A percentile compares a stretch with the other conserved stretches of the same genome.
Conservation (phyloP, 2,888 invertebrate genomes). For the Caenorhabditis sulstoni region DNA sequence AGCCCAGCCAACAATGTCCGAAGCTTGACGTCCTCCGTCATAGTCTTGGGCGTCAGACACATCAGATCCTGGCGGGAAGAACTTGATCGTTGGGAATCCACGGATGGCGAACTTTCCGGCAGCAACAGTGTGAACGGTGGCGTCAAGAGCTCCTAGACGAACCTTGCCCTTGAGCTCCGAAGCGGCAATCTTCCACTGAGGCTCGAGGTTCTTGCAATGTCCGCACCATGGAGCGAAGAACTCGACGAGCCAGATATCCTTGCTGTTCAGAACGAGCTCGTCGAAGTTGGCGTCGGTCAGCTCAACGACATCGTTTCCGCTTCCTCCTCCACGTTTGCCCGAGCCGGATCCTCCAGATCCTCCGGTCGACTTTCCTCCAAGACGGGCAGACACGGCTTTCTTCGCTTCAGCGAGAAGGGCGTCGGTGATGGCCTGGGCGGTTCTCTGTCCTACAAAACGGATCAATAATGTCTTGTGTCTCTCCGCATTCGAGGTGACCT, state of each 20-base stretch:
- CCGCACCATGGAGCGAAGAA: conserved; percentile 94
- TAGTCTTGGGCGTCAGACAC: conserved; percentile 86
- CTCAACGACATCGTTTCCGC: conserved; percentile 87
- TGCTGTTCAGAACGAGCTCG: conserved; percentile 90
- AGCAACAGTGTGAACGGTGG: conserved; percentile 90
- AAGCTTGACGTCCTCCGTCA: conserved; percentile 91
- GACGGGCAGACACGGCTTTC: conserved; percentile 82
- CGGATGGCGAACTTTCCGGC: conserved; percentile 89
- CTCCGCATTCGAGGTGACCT: conserved; percentile 20
- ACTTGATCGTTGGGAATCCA: conserved; percentile 96
- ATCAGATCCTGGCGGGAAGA: conserved; percentile 84
- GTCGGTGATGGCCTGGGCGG: conserved; percentile 90
- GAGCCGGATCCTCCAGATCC: conserved; percentile 45
- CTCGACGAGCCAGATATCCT: conserved; percentile 97
- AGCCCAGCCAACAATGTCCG: conserved; percentile 93
- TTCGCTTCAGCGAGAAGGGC: conserved; percentile 88
- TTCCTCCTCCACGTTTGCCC: conserved; percentile 66
- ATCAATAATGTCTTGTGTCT: conserved; percentile 7
- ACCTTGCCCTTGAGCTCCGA: conserved; percentile 93
- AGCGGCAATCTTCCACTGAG: conserved; percentile 96
- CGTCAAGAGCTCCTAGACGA: conserved; percentile 92
- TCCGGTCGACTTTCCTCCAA: conserved; percentile 70
- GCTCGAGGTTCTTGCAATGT: conserved; percentile 95
- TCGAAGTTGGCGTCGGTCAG: conserved; percentile 97
- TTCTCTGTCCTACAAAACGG: conserved; percentile 83